These are phyloP conservation scores for Peromyscus polionotus DNA, from an alignment of 2,113 vertebrate species.

Conservation along the genomic window DNA sequence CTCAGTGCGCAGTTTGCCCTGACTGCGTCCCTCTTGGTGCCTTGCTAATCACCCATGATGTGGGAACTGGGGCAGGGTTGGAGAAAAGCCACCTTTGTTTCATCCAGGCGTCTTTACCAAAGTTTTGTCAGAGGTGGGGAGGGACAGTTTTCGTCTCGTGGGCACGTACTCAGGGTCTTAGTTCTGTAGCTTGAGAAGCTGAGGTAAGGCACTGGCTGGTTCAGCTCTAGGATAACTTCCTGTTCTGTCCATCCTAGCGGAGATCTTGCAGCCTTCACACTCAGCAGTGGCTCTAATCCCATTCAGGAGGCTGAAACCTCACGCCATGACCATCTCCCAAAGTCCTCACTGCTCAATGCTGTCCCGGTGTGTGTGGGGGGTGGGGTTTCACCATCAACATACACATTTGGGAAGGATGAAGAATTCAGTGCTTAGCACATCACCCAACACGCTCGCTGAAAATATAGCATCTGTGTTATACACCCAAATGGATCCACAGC, in stretches of 20 bases:
- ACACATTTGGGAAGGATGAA: neutral
- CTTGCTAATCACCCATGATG: neutral
- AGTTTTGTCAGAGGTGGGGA: neutral
- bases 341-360: neutral
- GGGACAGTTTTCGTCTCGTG: neutral
- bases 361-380: too few species aligned
- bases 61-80: neutral
- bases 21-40: neutral
- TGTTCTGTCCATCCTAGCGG: neutral
- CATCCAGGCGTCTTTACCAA: neutral
- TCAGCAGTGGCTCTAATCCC: neutral
- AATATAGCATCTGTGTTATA: neutral
- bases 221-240: neutral
- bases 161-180: neutral
- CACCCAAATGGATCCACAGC: neutral
- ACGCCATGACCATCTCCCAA: neutral
- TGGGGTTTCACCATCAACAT: neutral
- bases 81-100: neutral
- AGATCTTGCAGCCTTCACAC: neutral
- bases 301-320: neutral
- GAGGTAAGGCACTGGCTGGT: neutral
- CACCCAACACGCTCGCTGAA: neutral
- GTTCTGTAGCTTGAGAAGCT: neutral
- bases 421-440: neutral
- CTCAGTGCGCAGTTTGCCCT: neutral